Evolutionary conservation across 2,888 invertebrate species (phyloP).

Genomic region (Drosophila atroscutellata): DNA sequence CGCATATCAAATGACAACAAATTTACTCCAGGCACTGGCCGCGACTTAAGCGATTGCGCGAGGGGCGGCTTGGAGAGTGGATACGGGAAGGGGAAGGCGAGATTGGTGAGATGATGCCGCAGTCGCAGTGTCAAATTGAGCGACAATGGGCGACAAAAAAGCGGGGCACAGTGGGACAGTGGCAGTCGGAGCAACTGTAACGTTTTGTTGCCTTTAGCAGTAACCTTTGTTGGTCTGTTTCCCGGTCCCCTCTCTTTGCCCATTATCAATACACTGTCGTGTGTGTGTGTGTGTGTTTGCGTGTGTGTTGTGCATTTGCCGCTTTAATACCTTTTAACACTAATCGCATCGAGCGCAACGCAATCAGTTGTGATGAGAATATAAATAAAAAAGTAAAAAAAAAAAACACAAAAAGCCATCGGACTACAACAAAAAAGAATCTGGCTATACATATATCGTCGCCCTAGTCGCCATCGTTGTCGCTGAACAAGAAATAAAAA

Average conservation of each 20-base stretch:
- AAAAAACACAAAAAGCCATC: conserved; percentile 45
- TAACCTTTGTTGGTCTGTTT: conserved; percentile 16
- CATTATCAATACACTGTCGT: conserved; percentile 21
- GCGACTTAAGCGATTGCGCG: conserved; percentile 18
- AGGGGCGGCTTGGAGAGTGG: not conserved
- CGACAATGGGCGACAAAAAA: conserved; percentile 78
- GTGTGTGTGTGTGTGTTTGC: conserved; percentile 47
- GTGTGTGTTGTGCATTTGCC: conserved; percentile 84
- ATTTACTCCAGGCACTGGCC: conserved; percentile 75
- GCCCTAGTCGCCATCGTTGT: conserved; percentile 73
- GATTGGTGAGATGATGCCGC: conserved; percentile 35
- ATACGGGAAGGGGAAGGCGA: conserved; percentile 7
- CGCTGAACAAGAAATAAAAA: conserved; percentile 80
- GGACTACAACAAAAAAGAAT: conserved; percentile 49
- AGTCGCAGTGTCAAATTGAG: conserved; percentile 79
- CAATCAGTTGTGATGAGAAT: conserved; percentile 85
- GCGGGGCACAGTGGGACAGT: conserved; percentile 79
- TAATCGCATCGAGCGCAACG: conserved; percentile 83
- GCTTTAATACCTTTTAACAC: conserved; percentile 85
- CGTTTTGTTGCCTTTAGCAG: conserved; percentile 76
- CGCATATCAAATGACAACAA: conserved; percentile 81
- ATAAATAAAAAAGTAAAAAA: conserved; percentile 77
- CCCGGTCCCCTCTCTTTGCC: not conserved
- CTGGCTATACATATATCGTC: conserved; percentile 66
- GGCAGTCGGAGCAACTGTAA: conserved; percentile 77